These are phyloP conservation scores for Microcebus griseorufus DNA, from an alignment of 2,113 vertebrate species.

Conservation along the genomic window DNA sequence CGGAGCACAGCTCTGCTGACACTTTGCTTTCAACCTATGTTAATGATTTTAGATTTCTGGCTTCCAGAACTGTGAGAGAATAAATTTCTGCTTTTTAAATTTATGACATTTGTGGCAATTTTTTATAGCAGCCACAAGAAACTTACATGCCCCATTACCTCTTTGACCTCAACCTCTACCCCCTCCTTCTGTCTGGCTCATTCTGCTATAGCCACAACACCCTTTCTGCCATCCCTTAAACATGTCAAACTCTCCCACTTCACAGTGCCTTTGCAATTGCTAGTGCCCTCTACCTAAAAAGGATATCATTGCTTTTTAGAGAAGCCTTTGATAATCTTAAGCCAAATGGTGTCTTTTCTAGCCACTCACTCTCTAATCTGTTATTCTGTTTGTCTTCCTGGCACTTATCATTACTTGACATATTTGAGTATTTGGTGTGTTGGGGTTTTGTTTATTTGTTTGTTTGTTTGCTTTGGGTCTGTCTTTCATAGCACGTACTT, in stretches of 20 bases:
- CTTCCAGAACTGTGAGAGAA: neutral
- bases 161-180: neutral
- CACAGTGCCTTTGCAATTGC: neutral
- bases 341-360: neutral
- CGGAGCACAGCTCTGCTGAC: rapidly evolving
- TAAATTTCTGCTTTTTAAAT: neutral
- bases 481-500: neutral
- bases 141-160: neutral
- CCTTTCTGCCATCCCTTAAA: neutral
- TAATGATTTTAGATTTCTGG: neutral
- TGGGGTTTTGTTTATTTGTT: no score
- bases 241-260: neutral
- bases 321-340: neutral
- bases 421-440: neutral
- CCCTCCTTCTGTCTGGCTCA: neutral
- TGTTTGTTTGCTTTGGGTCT: neutral
- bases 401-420: neutral
- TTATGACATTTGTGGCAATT: neutral
- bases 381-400: neutral
- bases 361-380: neutral
- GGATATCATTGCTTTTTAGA: neutral
- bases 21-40: neutral
- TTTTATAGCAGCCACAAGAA: neutral
- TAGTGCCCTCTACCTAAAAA: neutral
- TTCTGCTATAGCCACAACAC: neutral